Conservation (phyloP, 2,888 invertebrate species). For the Hyposoter dolosus region DNA sequence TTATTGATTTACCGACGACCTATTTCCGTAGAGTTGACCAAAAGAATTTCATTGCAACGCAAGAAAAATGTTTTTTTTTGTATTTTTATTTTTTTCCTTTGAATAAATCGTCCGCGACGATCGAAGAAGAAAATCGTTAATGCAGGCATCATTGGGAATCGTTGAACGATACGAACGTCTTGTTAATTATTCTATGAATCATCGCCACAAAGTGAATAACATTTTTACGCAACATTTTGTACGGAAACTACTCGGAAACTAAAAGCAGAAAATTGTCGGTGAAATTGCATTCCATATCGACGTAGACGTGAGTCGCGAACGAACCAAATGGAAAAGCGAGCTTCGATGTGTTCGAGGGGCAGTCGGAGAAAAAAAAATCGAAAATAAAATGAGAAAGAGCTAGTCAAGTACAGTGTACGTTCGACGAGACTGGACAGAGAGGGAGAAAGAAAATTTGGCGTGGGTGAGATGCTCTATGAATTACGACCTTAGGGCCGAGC, state of each 20-base stretch:
- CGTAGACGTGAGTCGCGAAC: slow-evolving; percentile 13
- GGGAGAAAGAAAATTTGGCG: slow-evolving; percentile 72
- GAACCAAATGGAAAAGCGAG: slow-evolving; percentile 21
- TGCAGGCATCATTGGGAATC: neutral
- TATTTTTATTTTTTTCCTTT: neutral
- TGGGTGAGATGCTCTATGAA: slow-evolving; percentile 80
- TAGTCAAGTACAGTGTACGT: slow-evolving; percentile 34
- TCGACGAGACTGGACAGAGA: slow-evolving; percentile 25
- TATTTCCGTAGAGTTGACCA: neutral
- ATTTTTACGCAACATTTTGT: neutral
- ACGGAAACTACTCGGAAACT: neutral
- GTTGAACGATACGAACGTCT: neutral
- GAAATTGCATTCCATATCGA: slow-evolving; percentile 18
- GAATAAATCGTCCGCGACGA: neutral
- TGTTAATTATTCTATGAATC: neutral
- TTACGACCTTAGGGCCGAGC: slow-evolving; percentile 84
- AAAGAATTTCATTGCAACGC: neutral
- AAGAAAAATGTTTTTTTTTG: neutral
- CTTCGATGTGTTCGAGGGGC: slow-evolving; percentile 11
- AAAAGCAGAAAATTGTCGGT: slow-evolving; percentile 9
- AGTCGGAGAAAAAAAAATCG: slow-evolving; percentile 16
- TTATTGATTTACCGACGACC: slow-evolving; percentile 49
- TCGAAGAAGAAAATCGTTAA: neutral
- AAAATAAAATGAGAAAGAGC: slow-evolving; percentile 22
- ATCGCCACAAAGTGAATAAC: neutral